Base-by-base conservation (phyloP, 2,888 invertebrate species). In the Blastobasis lacticolella region DNA sequence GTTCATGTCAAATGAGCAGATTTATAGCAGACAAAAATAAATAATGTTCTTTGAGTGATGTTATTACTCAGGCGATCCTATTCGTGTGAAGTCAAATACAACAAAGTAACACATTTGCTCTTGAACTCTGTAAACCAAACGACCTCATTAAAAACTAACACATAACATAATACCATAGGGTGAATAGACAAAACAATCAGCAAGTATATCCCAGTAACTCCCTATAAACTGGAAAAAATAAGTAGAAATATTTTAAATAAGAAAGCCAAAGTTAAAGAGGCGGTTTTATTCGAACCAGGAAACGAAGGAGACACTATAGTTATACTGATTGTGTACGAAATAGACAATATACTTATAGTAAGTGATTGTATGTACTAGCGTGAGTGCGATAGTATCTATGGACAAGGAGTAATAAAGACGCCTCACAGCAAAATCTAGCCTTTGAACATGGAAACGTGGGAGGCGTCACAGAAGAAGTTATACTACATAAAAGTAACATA, bases 401-500 rank as follows among this genome's bases (percentile, higher is more conserved):
- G 68, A 74, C 71, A 69, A 69, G 72, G 63, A 70, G 81, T 75
- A 79, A 81, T 82, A 82, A 80, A 82, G 79, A 79, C 77, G 75
- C 75, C 71, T 77, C 74, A 67, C 66, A 71, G 71, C 71, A 68
- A 75, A 74, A 70, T 71, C 75, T 74, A 75, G 71, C 70, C 46
- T 46, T 46, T 9, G 54, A 49, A 23, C 38, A 43, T 6, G 48
- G 46, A 6, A 45, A 23, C 49, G 10, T 6, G 6, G 23, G 49
- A 51, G 54, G 49, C 3, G 23, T 23, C 23, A 23, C 2, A 23
- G 23, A 23, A 23, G 23, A 23, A 23, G 23, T 23, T 23, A 23
- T 23, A 23, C 3, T 23, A 23, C 23, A 23, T 2, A 23, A n/a
- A n/a, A n/a, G n/a, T n/a, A n/a, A n/a, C n/a, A n/a, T n/a, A n/a